phyloP scores from a whole-genome alignment of 2,113 vertebrate genomes.

The Platycercus adscitus region DNA sequence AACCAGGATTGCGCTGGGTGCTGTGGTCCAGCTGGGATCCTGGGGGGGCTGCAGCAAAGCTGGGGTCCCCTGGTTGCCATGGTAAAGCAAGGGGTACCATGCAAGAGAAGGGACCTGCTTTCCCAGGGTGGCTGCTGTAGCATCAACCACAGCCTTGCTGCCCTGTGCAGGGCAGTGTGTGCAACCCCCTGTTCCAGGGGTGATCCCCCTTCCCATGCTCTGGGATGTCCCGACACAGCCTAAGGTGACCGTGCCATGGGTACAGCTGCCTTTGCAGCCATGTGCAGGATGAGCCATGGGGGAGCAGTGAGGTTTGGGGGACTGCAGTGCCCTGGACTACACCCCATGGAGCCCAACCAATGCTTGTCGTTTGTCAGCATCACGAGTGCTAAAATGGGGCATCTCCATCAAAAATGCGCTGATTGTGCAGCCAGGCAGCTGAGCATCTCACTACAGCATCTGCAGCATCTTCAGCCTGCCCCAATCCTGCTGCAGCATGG shows the following conservation, averaged over 20 bases:
- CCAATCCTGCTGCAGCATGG: background rate
- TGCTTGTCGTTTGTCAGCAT: background rate
- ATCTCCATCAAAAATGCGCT: background rate
- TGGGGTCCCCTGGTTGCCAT: background rate
- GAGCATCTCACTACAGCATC: background rate
- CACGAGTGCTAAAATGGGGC: background rate
- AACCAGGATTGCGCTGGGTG: background rate
- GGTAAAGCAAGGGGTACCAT: background rate
- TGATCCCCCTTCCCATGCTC: accelerated
- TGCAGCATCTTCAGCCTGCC: background rate
- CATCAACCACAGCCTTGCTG: background rate
- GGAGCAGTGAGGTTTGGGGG: background rate
- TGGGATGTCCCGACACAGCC: accelerated
- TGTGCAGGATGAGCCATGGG: background rate
- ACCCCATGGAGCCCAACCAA: background rate
- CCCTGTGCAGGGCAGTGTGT: background rate
- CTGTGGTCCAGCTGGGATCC: background rate
- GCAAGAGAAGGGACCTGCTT: background rate
- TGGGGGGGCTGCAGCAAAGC: background rate
- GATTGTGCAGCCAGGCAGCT: background rate
- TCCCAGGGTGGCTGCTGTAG: background rate
- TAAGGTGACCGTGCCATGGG: accelerated
- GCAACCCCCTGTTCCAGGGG: too few species aligned
- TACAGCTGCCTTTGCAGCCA: background rate
- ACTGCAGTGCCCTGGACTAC: background rate